Evolutionary conservation across 2,797 vertebrate species (phyloP), one percentile per base, ranked within the genome.

Genomic region (Scolopax rusticola): DNA sequence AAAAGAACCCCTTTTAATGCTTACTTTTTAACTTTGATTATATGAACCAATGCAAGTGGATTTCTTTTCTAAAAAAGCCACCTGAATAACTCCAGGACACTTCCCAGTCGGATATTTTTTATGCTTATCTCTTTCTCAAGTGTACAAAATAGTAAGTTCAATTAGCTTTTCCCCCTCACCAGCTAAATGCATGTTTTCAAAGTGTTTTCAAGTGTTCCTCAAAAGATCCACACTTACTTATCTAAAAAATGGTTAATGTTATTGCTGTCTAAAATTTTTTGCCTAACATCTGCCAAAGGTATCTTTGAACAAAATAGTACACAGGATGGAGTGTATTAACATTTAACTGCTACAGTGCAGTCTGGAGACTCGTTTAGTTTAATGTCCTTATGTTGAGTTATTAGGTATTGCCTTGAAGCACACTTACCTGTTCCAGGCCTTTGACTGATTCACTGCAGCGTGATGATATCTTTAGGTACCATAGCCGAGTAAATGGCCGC

Each of bases 31-130:
- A 56, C 21, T 84, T 81, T 28, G 18, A 81, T 70, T n/a, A 36
- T 14, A 8, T 0, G 0, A 77, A 56, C 7, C 10, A 36, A n/a
- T 21, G 38, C 15, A 45, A 61, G 8, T 5, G 4, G 8, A 74
- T 59, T 74, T 57, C 23, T 25, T 12, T 57, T 78, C 33, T 61
- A 38, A 87, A 87, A 67, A 57, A 24, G 1, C 6, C 16, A 84
- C 19, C 6, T 4, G 2, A 65, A 16, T 25, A 86, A 77, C 41
- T 86, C 48, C 23, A 69, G 30, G 8, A 74, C 47, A 50, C 11
- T 47, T 90, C 27, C 6, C 24, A 54, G n/a, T 12, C 70, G 18
- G 14, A 9, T 54, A 24, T 61, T 80, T 68, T 67, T 77, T 17
- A 74, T 68, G 45, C 65, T 79, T 73, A 10, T 47, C 32, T 77